Percentiles rank a stretch among this genome's conserved stretches.
Conservation (phyloP, 2,113 vertebrate genomes). For the Centropristis striata region DNA sequence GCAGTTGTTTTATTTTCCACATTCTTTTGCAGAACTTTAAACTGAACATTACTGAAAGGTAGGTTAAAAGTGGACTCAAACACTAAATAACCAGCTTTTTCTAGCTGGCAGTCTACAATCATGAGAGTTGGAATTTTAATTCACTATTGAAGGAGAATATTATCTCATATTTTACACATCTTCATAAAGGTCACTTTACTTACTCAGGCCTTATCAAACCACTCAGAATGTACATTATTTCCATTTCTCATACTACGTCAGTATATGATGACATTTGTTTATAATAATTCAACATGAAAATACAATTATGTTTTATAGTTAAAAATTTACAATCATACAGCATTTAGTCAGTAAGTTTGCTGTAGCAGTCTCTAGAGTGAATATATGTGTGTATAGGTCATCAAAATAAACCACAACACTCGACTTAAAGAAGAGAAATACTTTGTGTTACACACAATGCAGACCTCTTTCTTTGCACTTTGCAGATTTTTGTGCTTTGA, state of each 20-base stretch:
- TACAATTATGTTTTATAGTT: slow-evolving; percentile 1
- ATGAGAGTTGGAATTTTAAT: neutral
- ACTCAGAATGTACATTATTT: no score
- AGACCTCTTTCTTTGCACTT: rapidly evolving
- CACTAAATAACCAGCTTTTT: neutral
- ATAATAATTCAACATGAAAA: neutral
- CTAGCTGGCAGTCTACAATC: neutral
- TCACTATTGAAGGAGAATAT: neutral
- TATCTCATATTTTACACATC: neutral
- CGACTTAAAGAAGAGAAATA: neutral
- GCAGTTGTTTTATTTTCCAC: neutral
- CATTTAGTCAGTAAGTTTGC: neutral
- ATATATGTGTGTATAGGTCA: neutral
- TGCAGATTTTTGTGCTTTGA: neutral
- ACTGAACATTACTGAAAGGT: neutral
- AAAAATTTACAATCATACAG: neutral
- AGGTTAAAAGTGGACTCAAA: neutral
- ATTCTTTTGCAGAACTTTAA: neutral
- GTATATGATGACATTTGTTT: neutral
- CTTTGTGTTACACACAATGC: neutral
- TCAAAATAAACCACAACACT: slow-evolving; percentile 4
- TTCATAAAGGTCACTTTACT: neutral
- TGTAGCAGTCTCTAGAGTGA: neutral
- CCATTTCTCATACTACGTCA: neutral
- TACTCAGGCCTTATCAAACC: neutral